Evolutionary conservation across 2,797 vertebrate species (phyloP).

Genomic region (Smutsia gigantea): DNA sequence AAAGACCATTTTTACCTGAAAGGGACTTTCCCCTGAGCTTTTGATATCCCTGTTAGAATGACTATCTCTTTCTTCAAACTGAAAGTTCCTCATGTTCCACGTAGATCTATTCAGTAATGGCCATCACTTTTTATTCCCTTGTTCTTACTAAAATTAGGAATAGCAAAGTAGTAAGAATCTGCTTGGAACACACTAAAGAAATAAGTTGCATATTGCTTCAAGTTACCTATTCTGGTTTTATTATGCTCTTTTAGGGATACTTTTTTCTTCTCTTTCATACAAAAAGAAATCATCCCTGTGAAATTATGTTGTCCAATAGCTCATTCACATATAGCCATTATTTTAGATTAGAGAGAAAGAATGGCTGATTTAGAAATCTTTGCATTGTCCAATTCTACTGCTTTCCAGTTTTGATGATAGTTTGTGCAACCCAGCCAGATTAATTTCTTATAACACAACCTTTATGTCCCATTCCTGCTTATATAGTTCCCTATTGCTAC

Average conservation of each 20-base stretch:
- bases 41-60: background rate
- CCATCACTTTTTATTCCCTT: background rate
- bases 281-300: background rate
- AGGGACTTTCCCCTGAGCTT: background rate
- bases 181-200: background rate
- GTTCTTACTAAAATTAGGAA: background rate
- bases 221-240: background rate
- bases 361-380: background rate
- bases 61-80: background rate
- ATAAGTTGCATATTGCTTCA: background rate
- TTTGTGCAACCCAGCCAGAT: background rate
- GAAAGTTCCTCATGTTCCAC: background rate
- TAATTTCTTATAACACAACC: background rate
- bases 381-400: background rate
- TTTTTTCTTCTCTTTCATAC: conserved; percentile 16
- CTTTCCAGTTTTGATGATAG: background rate
- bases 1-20: background rate
- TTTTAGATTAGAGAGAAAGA: background rate
- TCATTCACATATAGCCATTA: background rate
- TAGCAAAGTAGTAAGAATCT: background rate
- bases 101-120: background rate
- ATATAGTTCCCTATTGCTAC: background rate
- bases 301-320: background rate
- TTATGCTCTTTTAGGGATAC: background rate
- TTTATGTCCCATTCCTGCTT: background rate